Evolutionary conservation across 2,888 invertebrate species (phyloP), one percentile per base, ranked within the genome.

Genomic region (Euzetes globulus): DNA sequence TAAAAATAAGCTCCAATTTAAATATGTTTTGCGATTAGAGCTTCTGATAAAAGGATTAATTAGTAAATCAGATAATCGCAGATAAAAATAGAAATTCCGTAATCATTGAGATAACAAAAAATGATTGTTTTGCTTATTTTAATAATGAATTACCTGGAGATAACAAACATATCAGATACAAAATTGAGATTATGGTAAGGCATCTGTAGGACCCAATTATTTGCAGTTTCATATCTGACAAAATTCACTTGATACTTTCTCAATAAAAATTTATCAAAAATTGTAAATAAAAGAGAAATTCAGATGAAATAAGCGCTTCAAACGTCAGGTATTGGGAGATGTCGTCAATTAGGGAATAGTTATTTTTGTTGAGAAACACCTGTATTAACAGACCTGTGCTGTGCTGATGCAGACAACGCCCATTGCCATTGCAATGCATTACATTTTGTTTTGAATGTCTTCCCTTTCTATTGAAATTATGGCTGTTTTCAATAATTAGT

Each of bases 241-340:
- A n/a, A 15, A n/a, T 50, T 50, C 2, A 50, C 4, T 5, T n/a
- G 25, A 55, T 55, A 7, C 2, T 25, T 19, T n/a, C 15, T 19
- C n/a, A n/a, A 19, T 19, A 9, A 55, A 5, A 25, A 55, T 9
- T 55, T 1, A 19, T 5, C 2, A 55, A 55, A 55, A 4, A 17
- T 11, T 25, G 55, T 25, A 55, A 55, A 55, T 33, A 29, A 60
- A 33, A 29, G 17, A 33, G 33, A 60, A 11, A 27, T 29, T 60
- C 33, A 29, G 60, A 55, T 55, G 60, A 60, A 60, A 60, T 33
- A 60, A 60, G 60, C 60, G 60, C 60, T 60, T n/a, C 29, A 60
- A 50, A 27, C 15, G 60, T 27, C 29, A 60, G n/a, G 29, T 33
- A 33, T 55, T 22, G 25, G 22, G 17, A 60, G 60, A 33, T 60